Evolutionary conservation across 2,113 vertebrate species (phyloP), one percentile per base, ranked within the genome.

Genomic region (Psettodes erumei): DNA sequence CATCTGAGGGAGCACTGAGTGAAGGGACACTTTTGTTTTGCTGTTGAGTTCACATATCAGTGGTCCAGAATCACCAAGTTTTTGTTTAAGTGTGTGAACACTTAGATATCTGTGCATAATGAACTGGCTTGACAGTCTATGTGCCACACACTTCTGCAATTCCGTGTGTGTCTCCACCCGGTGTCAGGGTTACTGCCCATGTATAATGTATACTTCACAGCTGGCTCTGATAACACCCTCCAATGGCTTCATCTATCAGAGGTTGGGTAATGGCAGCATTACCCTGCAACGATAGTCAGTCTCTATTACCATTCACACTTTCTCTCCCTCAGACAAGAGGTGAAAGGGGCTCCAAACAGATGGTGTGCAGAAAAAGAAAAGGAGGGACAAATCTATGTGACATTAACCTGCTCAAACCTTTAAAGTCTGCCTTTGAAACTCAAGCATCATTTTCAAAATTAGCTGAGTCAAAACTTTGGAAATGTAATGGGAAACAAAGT

Each of bases 201-300:
- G 93, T 95, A 94, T 95, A 96, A 96, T 94, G 93, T 93, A 92
- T 94, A 91, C 89, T 90, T 94, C 95, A 94, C 96, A 96, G 95
- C 95, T 95, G 95, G 95, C 93, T 95, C 93, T 93, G 94, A 95
- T 95, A 95, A 96, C 94, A 93, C 94, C 95, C 94, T 94, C 92
- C 94, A 94, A 95, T 94, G 93, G 94, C 93, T 94, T 95, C 94
- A 96, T 96, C 95, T 93, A 93, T 95, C 94, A 95, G 93, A 93
- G 88, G 94, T 93, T 92, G 94, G 90, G 89, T 94, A 95, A 95
- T 92, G 94, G 91, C 93, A 92, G 87, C 79, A 81, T 94, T 71
- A 77, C 90, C 75, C 87, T 64, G 89, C 86, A 90, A 93, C 91
- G 88, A 86, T 89, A 89, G 90, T 79, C 0, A 72, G 92, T 84